Percentiles rank a stretch among this genome's conserved stretches.
These are phyloP conservation scores for Chrysogorgia sp. DNA, from an alignment of 92 coral and sea anemone genomes.

Conservation along the genomic window DNA sequence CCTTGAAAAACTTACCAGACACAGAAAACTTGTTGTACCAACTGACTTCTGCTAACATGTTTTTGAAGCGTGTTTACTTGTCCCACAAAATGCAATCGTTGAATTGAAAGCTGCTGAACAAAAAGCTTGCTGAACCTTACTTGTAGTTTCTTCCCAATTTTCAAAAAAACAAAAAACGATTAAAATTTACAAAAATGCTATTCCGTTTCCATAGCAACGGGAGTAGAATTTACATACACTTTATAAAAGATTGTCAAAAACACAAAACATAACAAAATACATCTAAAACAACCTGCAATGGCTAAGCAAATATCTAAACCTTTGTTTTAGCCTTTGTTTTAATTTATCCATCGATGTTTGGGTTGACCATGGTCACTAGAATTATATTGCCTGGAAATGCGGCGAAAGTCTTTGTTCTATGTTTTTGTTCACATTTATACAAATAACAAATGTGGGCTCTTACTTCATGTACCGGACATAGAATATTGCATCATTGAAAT, in stretches of 20 bases:
- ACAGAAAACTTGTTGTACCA: not conserved
- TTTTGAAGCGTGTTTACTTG: not conserved
- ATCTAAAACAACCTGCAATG: slow-evolving; percentile 11
- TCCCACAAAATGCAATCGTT: slow-evolving; percentile 4
- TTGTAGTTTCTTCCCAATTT: slow-evolving; percentile 8
- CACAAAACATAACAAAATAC: slow-evolving; percentile 1
- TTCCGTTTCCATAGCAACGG: slow-evolving; percentile 28
- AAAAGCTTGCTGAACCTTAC: slow-evolving; percentile 20
- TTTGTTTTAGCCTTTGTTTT: not conserved
- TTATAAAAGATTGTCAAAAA: slow-evolving; percentile 7
- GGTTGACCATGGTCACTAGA: too few species aligned
- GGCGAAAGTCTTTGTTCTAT: too few species aligned
- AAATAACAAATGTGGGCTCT: too few species aligned
- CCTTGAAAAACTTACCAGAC: not conserved
- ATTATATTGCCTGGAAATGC: too few species aligned
- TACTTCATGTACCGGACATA: too few species aligned
- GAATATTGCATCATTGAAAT: too few species aligned
- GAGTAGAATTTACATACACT: slow-evolving; percentile 2
- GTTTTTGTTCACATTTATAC: too few species aligned
- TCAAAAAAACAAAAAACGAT: not conserved
- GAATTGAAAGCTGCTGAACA: slow-evolving; percentile 10
- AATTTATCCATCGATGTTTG: not conserved
- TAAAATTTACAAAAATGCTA: not conserved
- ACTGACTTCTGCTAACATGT: not conserved
- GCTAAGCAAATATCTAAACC: slow-evolving; percentile 18